Evolutionary conservation across 2,888 invertebrate genomes (phyloP), one percentile per base, ranked within the genome.

Genomic region (Rhyacophila evoluta): DNA sequence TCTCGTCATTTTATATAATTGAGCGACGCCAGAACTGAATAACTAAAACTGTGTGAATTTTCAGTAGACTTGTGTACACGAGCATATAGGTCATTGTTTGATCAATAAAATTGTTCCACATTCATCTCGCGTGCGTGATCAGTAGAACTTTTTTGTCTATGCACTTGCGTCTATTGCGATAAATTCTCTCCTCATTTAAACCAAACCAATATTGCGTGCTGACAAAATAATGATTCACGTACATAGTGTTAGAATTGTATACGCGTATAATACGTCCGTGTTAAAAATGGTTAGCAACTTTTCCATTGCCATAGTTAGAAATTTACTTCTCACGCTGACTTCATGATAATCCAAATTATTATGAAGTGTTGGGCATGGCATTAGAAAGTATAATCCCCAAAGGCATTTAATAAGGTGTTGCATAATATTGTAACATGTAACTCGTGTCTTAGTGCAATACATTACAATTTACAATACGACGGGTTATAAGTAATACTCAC

Each of bases 181-280:
- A 55, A 25, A 55, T 55, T 19, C 55, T 55, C 55, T 55, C 55
- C 19, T 25, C 2, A 19, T 55, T 55, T 25, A 10, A 10, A 55
- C 15, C 55, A 19, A 55, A 55, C 15, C 8, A 55, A 55, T 28
- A 69, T 70, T 36, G 75, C 74, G 74, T 75, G 75, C 70, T 25
- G 15, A 75, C 38, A 75, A 39, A 70, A 75, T 70, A 38, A 55
- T 55, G 19, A 55, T 55, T 19, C 10, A 55, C 15, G 25, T 19
- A 33, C 29, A 6, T 33, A 55, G 15, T 55, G 55, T 55, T 55
- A 55, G 19, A 41, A 25, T 19, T 25, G 19, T 41, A 41, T 19
- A 15, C 41, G 41, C 6, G 15, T 41, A 15, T 41, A 2, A 19
- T 55, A 19, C 8, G 19, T 55, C 55, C 55, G 55, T 55, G 55